Evolutionary conservation across 2,888 invertebrate species (phyloP).

Genomic region (Limenitis camilla): DNA sequence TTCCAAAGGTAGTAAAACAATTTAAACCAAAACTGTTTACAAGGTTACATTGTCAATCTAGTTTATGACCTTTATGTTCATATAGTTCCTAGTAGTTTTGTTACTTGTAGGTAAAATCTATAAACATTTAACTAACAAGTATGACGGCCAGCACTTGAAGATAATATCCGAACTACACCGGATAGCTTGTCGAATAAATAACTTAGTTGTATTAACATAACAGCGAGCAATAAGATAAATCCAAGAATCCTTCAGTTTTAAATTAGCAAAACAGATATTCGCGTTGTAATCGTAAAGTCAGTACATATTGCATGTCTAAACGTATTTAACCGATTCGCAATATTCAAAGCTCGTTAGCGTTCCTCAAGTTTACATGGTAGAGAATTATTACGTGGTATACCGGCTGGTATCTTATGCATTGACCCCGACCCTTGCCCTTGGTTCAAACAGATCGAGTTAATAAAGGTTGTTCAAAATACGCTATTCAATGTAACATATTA

Average conservation of each 20-base stretch:
- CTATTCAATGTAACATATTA: conserved; percentile 7
- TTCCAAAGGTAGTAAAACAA: too few species aligned
- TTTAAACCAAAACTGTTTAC: too few species aligned
- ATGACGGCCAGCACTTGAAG: too few species aligned
- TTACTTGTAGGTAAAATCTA: too few species aligned
- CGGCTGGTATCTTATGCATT: conserved; percentile 21
- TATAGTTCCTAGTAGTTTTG: too few species aligned
- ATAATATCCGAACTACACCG: too few species aligned
- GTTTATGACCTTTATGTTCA: too few species aligned
- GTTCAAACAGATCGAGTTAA: conserved; percentile 22
- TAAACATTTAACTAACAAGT: too few species aligned
- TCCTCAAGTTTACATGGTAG: conserved; percentile 18
- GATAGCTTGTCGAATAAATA: too few species aligned
- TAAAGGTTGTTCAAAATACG: conserved; percentile 14
- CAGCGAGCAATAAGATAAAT: background rate
- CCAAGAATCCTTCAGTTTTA: background rate
- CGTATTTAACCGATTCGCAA: conserved; percentile 15
- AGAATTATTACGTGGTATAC: conserved; percentile 18
- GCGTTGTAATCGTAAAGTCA: conserved; percentile 7
- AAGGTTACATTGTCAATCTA: too few species aligned
- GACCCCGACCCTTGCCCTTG: conserved; percentile 19
- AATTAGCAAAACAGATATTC: conserved; percentile 10
- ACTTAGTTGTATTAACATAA: too few species aligned
- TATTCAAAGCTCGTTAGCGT: conserved; percentile 23
- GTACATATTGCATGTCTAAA: conserved; percentile 11